Percentiles rank a stretch among this genome's conserved stretches.
phyloP scores from a whole-genome alignment of 1,140 invertebrate species.

The Heliothis virescens region DNA sequence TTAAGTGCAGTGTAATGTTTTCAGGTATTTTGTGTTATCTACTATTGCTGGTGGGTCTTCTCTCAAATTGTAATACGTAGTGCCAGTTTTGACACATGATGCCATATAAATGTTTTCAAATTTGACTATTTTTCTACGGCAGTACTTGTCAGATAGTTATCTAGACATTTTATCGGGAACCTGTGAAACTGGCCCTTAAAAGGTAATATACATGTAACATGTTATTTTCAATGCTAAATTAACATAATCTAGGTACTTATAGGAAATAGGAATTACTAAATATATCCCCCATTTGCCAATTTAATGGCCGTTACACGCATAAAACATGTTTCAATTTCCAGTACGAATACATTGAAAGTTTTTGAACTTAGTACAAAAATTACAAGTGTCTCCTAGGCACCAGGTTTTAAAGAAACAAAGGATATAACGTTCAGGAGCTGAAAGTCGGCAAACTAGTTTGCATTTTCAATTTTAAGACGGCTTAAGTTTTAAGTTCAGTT shows the following conservation, averaged over 20 bases:
- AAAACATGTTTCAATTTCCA: neutral
- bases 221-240: neutral
- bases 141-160: too few relatives aligned
- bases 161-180: too few relatives aligned
- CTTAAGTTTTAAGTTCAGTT: constrained; percentile 75
- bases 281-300: too few relatives aligned
- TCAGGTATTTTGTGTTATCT: constrained; percentile 9
- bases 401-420: constrained; percentile 58
- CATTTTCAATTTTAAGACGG: constrained; percentile 78
- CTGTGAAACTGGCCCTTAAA: too few relatives aligned
- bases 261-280: too few relatives aligned
- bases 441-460: constrained; percentile 69
- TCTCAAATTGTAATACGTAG: too few relatives aligned
- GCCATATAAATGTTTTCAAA: too few relatives aligned
- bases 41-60: too few relatives aligned
- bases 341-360: neutral
- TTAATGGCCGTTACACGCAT: neutral
- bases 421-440: constrained; percentile 50
- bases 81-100: too few relatives aligned
- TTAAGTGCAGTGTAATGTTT: constrained; percentile 18
- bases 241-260: neutral
- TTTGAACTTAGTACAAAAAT: constrained; percentile 13
- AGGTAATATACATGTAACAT: too few relatives aligned
- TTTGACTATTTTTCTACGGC: too few relatives aligned
- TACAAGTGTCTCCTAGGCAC: constrained; percentile 37